Percentiles rank a stretch among this genome's conserved stretches.
These are phyloP conservation scores for Chironex yamaguchii DNA, from an alignment of 30 jellyfish, hydroid and myxozoan species.

Conservation along the genomic window DNA sequence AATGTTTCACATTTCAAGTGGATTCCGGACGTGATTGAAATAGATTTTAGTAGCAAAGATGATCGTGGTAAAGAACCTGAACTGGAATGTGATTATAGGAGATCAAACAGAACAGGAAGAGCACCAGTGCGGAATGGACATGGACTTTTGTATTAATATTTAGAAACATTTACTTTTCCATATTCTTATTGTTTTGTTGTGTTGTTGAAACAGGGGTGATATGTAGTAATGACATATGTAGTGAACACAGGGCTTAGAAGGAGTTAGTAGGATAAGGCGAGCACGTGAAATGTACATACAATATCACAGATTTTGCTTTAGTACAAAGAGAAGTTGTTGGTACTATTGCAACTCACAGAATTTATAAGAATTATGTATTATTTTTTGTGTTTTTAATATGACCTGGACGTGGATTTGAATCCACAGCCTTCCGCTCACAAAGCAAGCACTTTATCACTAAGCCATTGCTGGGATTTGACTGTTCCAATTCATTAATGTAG, in stretches of 20 bases:
- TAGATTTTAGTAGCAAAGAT: slow-evolving; percentile 19
- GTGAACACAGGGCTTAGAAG: neutral
- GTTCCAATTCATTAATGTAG: too few relatives aligned
- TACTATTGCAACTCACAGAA: too few relatives aligned
- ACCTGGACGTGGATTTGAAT: too few relatives aligned
- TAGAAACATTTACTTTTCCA: neutral
- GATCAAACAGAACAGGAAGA: slow-evolving; percentile 25
- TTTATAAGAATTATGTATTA: too few relatives aligned
- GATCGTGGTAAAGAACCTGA: neutral
- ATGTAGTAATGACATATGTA: slow-evolving; percentile 3
- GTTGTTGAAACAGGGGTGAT: slow-evolving; percentile 10
- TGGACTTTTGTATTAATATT: slow-evolving; percentile 22
- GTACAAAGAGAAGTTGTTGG: too few relatives aligned
- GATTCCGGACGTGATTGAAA: slow-evolving; percentile 21
- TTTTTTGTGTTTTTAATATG: too few relatives aligned
- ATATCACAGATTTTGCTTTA: too few relatives aligned
- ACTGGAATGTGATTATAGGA: slow-evolving; percentile 10
- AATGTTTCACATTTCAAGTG: neutral
- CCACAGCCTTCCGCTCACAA: too few relatives aligned
- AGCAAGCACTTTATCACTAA: too few relatives aligned
- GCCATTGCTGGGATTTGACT: too few relatives aligned
- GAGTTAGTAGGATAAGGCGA: too few relatives aligned
- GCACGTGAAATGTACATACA: too few relatives aligned
- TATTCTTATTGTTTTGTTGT: slow-evolving; percentile 15
- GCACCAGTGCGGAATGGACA: slow-evolving; percentile 42